Conservation (phyloP, 2,113 vertebrate species). For the Grallaria varia region DNA sequence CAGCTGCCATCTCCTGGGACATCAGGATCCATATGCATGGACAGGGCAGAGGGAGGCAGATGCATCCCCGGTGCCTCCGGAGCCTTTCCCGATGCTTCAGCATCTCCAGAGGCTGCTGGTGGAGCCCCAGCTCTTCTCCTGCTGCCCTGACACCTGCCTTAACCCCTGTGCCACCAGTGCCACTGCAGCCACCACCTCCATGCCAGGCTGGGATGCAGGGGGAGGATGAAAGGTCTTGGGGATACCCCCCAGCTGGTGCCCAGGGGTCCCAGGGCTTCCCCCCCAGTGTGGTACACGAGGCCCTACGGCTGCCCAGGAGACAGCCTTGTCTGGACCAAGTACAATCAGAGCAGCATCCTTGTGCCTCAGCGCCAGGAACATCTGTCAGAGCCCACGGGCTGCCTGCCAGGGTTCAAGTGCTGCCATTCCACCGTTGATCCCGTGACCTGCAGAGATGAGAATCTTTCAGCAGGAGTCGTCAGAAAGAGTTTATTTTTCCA, state of each 20-base stretch:
- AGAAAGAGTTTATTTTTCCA: constrained; percentile 39
- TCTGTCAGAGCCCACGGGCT: neutral
- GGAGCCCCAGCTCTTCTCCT: neutral
- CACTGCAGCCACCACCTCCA: neutral
- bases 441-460: constrained; percentile 2
- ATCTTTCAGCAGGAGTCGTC: constrained; percentile 49
- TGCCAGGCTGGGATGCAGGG: accelerated
- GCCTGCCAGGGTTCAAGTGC: constrained; percentile 43
- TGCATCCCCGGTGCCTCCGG: accelerated
- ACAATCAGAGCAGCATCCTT: neutral
- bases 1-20: accelerated
- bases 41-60: neutral
- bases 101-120: neutral
- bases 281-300: accelerated
- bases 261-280: neutral
- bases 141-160: accelerated
- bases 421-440: constrained; percentile 37
- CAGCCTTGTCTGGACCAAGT: neutral
- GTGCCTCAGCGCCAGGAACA: neutral
- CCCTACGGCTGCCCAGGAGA: neutral
- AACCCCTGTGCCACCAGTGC: neutral
- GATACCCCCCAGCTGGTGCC: neutral
- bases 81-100: neutral
- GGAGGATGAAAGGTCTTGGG: neutral
- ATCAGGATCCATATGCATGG: accelerated